Percentiles rank a stretch among this genome's conserved stretches.
Evolutionary conservation across 2,888 invertebrate species (phyloP).

Genomic region (Lagria hirta): DNA sequence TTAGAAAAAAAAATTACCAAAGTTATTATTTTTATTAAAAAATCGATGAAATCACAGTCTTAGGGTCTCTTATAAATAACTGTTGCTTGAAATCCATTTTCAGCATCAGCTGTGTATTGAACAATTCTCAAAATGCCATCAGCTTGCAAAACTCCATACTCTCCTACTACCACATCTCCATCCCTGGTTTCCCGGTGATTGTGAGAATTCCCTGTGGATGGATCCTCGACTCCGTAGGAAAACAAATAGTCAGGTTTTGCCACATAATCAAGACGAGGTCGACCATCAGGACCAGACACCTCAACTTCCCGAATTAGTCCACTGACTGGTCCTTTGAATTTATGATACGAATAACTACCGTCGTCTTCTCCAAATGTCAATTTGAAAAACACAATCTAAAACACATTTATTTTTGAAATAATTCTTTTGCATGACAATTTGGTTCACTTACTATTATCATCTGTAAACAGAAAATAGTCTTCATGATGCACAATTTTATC

Average conservation of each 20-base stretch:
- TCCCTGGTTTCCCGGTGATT: constrained; percentile 71
- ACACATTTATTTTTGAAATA: too few species aligned
- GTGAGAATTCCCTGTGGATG: constrained; percentile 70
- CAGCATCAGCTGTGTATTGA: constrained; percentile 71
- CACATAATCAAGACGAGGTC: constrained; percentile 67
- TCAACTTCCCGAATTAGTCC: constrained; percentile 63
- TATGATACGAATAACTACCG: constrained; percentile 69
- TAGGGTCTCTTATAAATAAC: constrained; percentile 41
- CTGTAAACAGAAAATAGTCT: too few species aligned
- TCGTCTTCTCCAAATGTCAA: too few species aligned
- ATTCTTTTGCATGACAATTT: too few species aligned
- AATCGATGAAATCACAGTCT: too few species aligned
- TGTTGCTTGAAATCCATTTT: constrained; percentile 70
- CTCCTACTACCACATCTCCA: constrained; percentile 71
- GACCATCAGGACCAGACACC: constrained; percentile 64
- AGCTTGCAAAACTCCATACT: constrained; percentile 73
- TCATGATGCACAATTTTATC: too few species aligned
- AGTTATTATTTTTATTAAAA: too few species aligned
- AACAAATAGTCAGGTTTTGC: constrained; percentile 76
- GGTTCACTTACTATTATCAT: too few species aligned
- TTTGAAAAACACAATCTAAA: too few species aligned
- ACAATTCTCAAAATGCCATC: constrained; percentile 74
- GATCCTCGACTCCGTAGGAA: constrained; percentile 76
- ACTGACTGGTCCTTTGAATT: constrained; percentile 74
- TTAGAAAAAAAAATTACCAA: too few species aligned